Evolutionary conservation across 2,888 invertebrate species (phyloP).

Genomic region (Rosalia funebris): DNA sequence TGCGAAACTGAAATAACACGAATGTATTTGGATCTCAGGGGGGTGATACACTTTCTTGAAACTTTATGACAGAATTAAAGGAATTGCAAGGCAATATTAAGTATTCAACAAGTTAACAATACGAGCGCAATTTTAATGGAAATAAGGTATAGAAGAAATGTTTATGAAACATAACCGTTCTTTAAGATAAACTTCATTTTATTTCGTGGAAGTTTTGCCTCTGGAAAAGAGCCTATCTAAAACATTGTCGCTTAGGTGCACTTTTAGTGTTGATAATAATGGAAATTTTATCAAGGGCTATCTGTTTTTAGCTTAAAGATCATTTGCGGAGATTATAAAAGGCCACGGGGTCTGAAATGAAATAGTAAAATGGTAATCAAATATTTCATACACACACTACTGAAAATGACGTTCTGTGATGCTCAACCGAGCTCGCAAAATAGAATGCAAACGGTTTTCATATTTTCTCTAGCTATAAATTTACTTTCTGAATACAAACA

Average conservation of each 20-base stretch:
- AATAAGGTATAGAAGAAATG: constrained; percentile 1
- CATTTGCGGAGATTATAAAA: constrained; percentile 29
- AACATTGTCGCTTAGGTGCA: constrained; percentile 3
- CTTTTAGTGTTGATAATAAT: neutral
- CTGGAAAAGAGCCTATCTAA: constrained; percentile 1
- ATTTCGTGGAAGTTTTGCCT: neutral
- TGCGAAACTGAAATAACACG: neutral
- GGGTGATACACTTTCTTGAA: constrained; percentile 5
- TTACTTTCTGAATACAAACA: constrained; percentile 51
- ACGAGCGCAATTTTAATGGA: constrained; percentile 6
- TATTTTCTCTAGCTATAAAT: constrained; percentile 49
- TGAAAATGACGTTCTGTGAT: constrained; percentile 44
- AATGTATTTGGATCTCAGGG: neutral
- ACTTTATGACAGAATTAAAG: constrained; percentile 4
- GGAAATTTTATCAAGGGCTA: neutral
- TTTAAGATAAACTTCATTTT: constrained; percentile 14
- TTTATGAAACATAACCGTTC: constrained; percentile 5
- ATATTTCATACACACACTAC: constrained; percentile 43
- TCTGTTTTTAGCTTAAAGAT: constrained; percentile 26
- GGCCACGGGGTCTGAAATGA: constrained; percentile 31
- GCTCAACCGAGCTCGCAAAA: constrained; percentile 43
- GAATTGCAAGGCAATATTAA: constrained; percentile 7
- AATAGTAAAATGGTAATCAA: constrained; percentile 37
- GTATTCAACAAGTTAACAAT: constrained; percentile 19
- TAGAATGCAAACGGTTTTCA: constrained; percentile 47